Base-by-base conservation (phyloP, 2,888 invertebrate genomes). In the Lottia gigantea region DNA sequence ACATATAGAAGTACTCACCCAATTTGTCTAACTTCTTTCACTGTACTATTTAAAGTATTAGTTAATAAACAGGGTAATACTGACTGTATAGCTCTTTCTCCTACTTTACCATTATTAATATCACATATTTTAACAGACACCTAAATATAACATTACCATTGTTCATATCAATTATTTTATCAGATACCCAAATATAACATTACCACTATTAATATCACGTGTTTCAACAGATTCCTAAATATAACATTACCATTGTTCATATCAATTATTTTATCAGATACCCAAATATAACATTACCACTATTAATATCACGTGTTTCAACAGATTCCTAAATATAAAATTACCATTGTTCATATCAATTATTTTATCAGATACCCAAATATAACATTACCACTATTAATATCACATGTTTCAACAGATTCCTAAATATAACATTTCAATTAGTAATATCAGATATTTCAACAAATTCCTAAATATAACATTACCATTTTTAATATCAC, bases 21-120 rank as follows among this genome's bases (percentile, higher is more conserved):
- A 73, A 96, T 90, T 73, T 92, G 91, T 76, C 95, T 91, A 63
- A 96, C 93, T 88, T 95, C 94, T 6, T 92, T 90, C 0, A 96
- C 95, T 0, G 92, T 90, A 84, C 94, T 94, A 3, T 91, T 93
- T 62, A 97, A 93, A 8, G 96, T 96, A 61, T 90, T 91, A 71
- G 95, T 93, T 40, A 97, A 89, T 26, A 97, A 88, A 55, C 95
- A 92, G 0, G 96, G 96, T 62, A 97, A 86, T 75, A 96, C 85
- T 11, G 86, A 76, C 45, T 79, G 80, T 6, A 85, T 85, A 12
- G 88, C 88, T 67, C 81, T 76, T 67, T 84, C 83, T 8, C 88
- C 88, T 31, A 83, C 76, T 72, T 85, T 84, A 8, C 88, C 88
- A 73, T 86, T 83, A 64, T 77, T 81, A 1, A 84, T 79, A 80